These are phyloP conservation scores for Takifugu rubripes DNA, from an alignment of 2,797 vertebrate species.

Conservation along the genomic window DNA sequence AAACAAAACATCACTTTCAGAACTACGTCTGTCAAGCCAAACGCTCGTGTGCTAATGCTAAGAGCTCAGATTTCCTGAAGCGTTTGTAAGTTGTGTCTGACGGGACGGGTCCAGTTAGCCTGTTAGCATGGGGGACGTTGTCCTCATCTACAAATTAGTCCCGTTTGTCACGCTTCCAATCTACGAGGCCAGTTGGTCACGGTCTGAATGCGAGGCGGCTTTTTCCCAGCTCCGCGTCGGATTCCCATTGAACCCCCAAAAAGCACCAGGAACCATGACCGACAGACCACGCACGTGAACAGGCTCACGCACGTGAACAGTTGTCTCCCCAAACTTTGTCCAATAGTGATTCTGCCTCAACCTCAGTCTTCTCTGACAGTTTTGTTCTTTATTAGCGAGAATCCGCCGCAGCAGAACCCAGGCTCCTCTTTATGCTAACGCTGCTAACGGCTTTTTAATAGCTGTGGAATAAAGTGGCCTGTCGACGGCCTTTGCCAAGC, in stretches of 20 bases:
- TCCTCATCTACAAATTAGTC: conserved; percentile 90
- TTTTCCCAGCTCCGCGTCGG: conserved; percentile 75
- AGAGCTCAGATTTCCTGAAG: too few relatives aligned
- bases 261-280: conserved; percentile 80
- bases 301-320: conserved; percentile 9
- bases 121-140: conserved; percentile 63
- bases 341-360: not conserved
- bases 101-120: conserved; percentile 4
- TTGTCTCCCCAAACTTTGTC: not conserved
- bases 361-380: not conserved
- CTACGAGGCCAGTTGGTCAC: conserved; percentile 77
- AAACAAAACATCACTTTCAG: too few relatives aligned
- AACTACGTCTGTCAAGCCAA: too few relatives aligned
- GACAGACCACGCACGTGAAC: conserved; percentile 75
- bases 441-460: conserved; percentile 87
- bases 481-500: conserved; percentile 94
- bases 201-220: conserved; percentile 84
- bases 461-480: conserved; percentile 84
- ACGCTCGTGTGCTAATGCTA: too few relatives aligned
- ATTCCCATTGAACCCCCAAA: conserved; percentile 74
- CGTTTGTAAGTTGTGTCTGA: too few relatives aligned
- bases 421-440: conserved; percentile 48
- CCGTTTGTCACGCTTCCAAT: conserved; percentile 86
- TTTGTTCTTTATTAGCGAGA: not conserved
- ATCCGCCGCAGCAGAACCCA: not conserved